Evolutionary conservation across 2,113 vertebrate genomes (phyloP).

Genomic region (Rhea americana): DNA sequence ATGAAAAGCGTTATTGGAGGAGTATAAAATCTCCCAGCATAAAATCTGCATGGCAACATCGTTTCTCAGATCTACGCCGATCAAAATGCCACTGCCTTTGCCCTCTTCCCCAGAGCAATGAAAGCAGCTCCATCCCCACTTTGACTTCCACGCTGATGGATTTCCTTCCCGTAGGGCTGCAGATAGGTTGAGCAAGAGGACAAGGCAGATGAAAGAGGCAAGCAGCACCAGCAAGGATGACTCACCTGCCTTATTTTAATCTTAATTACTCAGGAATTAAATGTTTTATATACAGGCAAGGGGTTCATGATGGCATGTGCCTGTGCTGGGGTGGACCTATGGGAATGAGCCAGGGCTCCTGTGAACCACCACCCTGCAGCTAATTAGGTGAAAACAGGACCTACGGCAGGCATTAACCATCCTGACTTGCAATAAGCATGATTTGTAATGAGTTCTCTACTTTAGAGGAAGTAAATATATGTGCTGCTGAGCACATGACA

Average conservation of each 20-base stretch:
- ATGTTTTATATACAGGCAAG: conserved; percentile 17
- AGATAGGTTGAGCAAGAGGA: conserved; percentile 22
- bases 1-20: background rate
- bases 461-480: background rate
- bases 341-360: background rate
- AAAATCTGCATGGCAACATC: background rate
- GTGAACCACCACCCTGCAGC: background rate
- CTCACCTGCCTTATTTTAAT: conserved; percentile 46
- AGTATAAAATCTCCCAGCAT: background rate
- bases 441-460: conserved; percentile 28
- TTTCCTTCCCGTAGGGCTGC: background rate
- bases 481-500: background rate
- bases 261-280: conserved; percentile 16
- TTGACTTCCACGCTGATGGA: background rate
- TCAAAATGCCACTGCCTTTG: background rate
- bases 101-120: background rate
- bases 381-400: background rate
- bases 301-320: background rate
- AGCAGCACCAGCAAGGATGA: background rate
- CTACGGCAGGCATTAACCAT: background rate
- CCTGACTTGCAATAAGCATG: background rate
- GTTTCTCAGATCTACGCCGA: background rate
- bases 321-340: too few relatives aligned
- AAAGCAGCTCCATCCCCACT: background rate
- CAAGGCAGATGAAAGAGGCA: conserved; percentile 10